Evolutionary conservation across 2,888 invertebrate genomes (phyloP).

Genomic region (Allygus modestus): DNA sequence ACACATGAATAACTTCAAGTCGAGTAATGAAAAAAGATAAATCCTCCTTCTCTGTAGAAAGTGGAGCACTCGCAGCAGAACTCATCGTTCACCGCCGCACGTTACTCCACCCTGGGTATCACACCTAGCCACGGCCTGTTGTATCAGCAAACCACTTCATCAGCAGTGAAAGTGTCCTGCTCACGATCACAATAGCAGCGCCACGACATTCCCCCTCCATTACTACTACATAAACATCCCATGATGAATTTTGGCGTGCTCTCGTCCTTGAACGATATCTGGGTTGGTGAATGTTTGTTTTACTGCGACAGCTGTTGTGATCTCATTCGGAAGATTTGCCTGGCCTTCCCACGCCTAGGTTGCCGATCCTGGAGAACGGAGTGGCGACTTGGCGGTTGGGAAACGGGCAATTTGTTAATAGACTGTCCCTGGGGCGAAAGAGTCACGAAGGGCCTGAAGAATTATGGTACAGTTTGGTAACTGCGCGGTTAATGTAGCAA

Average conservation of each 20-base stretch:
- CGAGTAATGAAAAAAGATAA: too few relatives aligned
- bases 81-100: neutral
- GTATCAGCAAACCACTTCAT: slow-evolving; percentile 36
- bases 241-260: slow-evolving; percentile 24
- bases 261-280: neutral
- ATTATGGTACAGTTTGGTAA: neutral
- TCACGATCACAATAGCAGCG: slow-evolving; percentile 22
- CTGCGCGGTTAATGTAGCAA: neutral
- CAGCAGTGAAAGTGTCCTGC: slow-evolving; percentile 48
- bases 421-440: slow-evolving; percentile 17
- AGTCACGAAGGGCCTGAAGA: neutral
- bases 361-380: neutral
- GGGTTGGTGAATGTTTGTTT: slow-evolving; percentile 52
- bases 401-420: slow-evolving; percentile 31
- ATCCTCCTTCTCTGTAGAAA: neutral
- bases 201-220: slow-evolving; percentile 35
- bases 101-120: neutral
- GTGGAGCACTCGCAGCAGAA: neutral
- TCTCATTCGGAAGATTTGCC: slow-evolving; percentile 42
- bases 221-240: slow-evolving; percentile 26
- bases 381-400: neutral
- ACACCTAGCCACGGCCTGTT: slow-evolving; percentile 15
- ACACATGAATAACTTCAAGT: too few relatives aligned
- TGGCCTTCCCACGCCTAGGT: slow-evolving; percentile 27
- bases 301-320: slow-evolving; percentile 18